Evolutionary conservation across 1,140 invertebrate genomes (phyloP).

Genomic region (Belonocnema kinseyi): DNA sequence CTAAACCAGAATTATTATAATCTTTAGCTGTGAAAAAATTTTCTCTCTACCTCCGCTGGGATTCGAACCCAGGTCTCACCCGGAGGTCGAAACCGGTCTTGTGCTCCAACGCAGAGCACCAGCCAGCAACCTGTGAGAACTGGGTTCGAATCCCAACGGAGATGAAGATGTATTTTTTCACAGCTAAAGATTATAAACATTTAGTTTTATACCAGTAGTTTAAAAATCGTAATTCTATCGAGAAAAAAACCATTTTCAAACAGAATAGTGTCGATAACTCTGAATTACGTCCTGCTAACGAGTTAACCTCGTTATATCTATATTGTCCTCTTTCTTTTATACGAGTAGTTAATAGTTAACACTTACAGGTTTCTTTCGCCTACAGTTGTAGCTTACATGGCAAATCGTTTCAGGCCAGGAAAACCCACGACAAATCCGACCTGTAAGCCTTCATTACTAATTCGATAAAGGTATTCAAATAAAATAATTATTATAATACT

Average conservation of each 20-base stretch:
- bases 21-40: too few relatives aligned
- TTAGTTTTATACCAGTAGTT: too few relatives aligned
- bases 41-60: too few relatives aligned
- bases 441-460: conserved; percentile 8
- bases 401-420: conserved; percentile 9
- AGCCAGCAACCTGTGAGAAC: too few relatives aligned
- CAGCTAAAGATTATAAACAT: too few relatives aligned
- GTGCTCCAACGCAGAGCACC: too few relatives aligned
- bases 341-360: neutral
- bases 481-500: neutral
- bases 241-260: neutral
- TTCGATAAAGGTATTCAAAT: neutral
- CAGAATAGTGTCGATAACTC: conserved; percentile 22
- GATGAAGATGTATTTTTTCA: too few relatives aligned
- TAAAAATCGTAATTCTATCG: too few relatives aligned
- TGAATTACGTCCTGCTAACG: conserved; percentile 35
- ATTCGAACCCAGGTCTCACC: too few relatives aligned
- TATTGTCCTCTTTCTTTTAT: conserved; percentile 1
- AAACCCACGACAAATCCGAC: conserved; percentile 19
- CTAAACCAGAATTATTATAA: too few relatives aligned
- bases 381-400: conserved; percentile 15
- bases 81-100: too few relatives aligned
- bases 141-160: too few relatives aligned
- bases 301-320: conserved; percentile 8
- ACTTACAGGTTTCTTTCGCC: neutral